Conservation (phyloP, 1,140 invertebrate genomes). For the Hyles euphorbiae region DNA sequence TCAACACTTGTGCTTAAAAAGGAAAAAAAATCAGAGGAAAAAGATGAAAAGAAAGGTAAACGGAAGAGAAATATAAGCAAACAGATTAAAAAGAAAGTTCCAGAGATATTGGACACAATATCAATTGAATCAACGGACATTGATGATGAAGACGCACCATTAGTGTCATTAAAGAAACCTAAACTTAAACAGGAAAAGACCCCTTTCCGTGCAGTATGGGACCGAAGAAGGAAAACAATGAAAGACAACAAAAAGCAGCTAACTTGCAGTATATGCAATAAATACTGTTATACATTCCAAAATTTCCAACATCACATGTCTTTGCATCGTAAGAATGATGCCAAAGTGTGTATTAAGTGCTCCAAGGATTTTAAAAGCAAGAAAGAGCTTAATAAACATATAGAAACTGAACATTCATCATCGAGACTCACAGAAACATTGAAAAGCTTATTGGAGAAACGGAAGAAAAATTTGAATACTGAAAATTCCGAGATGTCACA, state of each 20-base stretch:
- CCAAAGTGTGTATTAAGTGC: slow-evolving; percentile 54
- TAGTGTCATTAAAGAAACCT: slow-evolving; percentile 12
- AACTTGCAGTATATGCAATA: slow-evolving; percentile 48
- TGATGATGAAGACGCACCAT: slow-evolving; percentile 12
- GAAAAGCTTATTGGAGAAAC: slow-evolving; percentile 46
- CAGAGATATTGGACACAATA: slow-evolving; percentile 13
- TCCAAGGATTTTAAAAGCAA: slow-evolving; percentile 36
- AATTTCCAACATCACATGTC: slow-evolving; percentile 55
- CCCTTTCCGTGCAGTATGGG: too few relatives aligned
- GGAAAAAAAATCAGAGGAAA: not conserved
- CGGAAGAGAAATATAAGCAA: slow-evolving; percentile 3
- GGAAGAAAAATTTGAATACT: slow-evolving; percentile 21
- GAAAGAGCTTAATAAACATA: slow-evolving; percentile 36
- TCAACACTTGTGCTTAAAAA: not conserved
- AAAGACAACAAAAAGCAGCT: slow-evolving; percentile 27
- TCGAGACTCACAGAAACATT: slow-evolving; percentile 58
- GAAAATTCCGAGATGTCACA: not conserved
- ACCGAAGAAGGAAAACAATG: not conserved
- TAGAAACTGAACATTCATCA: slow-evolving; percentile 38
- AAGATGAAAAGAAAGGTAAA: not conserved
- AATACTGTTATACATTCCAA: slow-evolving; percentile 56
- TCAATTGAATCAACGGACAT: not conserved
- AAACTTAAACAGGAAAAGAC: slow-evolving; percentile 13
- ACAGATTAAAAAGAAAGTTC: slow-evolving; percentile 10
- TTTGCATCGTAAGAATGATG: slow-evolving; percentile 35